Conservation (phyloP, 2,888 invertebrate genomes). For the Thymelicus sylvestris region DNA sequence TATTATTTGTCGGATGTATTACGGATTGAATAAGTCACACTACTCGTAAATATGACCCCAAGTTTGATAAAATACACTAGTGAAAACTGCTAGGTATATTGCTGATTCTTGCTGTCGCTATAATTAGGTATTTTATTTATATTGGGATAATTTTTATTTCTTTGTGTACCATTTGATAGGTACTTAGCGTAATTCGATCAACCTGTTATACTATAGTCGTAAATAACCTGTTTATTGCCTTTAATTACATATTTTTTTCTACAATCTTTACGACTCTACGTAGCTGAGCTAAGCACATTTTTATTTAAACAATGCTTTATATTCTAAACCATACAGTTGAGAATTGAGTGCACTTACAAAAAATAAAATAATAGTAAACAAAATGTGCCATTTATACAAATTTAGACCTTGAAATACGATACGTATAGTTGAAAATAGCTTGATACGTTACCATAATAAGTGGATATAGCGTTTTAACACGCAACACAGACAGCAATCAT, state of each 20-base stretch:
- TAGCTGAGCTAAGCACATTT: background rate
- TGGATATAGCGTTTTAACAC: conserved; percentile 61
- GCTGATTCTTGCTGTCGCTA: too few species aligned
- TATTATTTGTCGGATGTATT: too few species aligned
- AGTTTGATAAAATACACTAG: too few species aligned
- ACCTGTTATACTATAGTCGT: background rate
- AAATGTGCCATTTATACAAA: background rate
- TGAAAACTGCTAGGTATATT: too few species aligned
- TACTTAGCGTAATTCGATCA: too few species aligned
- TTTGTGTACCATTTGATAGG: too few species aligned
- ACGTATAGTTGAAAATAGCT: conserved; percentile 1
- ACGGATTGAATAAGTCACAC: too few species aligned
- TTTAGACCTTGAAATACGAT: conserved; percentile 3
- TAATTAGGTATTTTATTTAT: too few species aligned
- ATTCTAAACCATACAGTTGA: background rate
- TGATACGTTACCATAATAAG: conserved; percentile 19
- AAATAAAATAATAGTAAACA: background rate
- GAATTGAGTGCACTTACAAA: background rate
- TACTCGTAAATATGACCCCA: too few species aligned
- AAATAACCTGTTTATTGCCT: conserved; percentile 50
- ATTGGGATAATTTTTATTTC: too few species aligned
- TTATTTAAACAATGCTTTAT: background rate
- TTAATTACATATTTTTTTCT: conserved; percentile 62
- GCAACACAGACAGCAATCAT: conserved; percentile 48
- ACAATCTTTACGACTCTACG: conserved; percentile 2